Base-by-base conservation (phyloP, 1,140 invertebrate genomes). In the Drosophila ananassae region DNA sequence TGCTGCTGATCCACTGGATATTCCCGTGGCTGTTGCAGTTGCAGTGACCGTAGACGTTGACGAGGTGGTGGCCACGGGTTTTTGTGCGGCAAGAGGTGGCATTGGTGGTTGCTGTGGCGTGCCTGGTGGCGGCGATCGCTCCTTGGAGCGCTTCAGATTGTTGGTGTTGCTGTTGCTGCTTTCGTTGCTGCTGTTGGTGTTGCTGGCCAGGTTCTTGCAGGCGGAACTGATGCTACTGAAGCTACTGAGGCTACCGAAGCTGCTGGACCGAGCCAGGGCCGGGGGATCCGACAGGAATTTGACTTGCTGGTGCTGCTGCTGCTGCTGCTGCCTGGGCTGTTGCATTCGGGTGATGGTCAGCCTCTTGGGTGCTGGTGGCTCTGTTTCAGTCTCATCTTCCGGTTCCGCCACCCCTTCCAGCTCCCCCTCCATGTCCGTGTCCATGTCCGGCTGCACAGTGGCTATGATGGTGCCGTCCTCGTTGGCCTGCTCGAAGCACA, bases 401-500 rank as follows among this genome's bases (percentile, higher is more conserved):
- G 21, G 7, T 5, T 64, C 59, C 2, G 12, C n/a, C 2, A 76
- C 37, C 3, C 21, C 13, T 24, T 72, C 46, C 22, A 74, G 22
- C 6, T 59, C 39, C 7, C 24, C 50, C 1, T 80, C 62, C n/a
- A 60, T 32, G 0, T 66, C 56, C 34, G 25, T 2, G 7, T 79
- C 71, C n/a, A 73, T 22, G n/a, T 72, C 68, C n/a, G 68, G 41
- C 46, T 50, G 62, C 54, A 39, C 64, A 21, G 68, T 72, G 46
- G 81, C 77, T 48, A 85, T 77, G 10, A 89, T 79, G 32, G 75
- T 83, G 25, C 53, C 66, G 5, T 73, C 80, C 41, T 85, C 81
- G n/a, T 75, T 77, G 44, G 66, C 41, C 37, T 80, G 64, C 37
- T 91, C 90, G 12, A 91, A 91, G 64, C 87, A 89, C 3, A 91